Conservation (phyloP, 2,888 invertebrate species). For the Brassicogethes aeneus region DNA sequence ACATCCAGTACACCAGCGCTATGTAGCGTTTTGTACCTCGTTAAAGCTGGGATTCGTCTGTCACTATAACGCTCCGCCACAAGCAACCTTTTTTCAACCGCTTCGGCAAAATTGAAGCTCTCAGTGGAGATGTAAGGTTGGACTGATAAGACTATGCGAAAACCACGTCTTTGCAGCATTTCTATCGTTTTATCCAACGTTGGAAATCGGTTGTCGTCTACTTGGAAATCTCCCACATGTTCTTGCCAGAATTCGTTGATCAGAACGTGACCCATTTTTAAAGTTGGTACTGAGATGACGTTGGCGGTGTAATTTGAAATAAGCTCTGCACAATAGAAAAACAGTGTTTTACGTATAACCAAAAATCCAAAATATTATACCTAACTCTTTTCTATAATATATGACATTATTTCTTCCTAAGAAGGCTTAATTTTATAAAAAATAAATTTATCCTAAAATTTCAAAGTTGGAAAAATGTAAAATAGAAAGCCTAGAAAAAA, state of each 20-base stretch:
- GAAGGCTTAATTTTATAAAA: too few relatives aligned
- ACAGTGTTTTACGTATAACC: too few relatives aligned
- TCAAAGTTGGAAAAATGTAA: too few relatives aligned
- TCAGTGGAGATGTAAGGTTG: slow-evolving; percentile 87
- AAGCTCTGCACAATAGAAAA: slow-evolving; percentile 36
- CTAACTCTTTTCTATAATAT: too few relatives aligned
- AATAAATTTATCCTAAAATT: too few relatives aligned
- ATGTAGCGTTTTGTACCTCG: slow-evolving; percentile 68
- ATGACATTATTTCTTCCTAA: too few relatives aligned
- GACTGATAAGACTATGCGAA: slow-evolving; percentile 78
- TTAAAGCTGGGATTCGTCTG: slow-evolving; percentile 70
- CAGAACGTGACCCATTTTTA: slow-evolving; percentile 70
- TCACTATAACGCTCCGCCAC: slow-evolving; percentile 74
- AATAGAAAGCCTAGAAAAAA: too few relatives aligned
- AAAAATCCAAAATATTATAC: too few relatives aligned
- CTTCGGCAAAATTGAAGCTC: slow-evolving; percentile 71
- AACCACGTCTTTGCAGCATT: slow-evolving; percentile 73
- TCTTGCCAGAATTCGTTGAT: slow-evolving; percentile 79
- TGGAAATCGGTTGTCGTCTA: slow-evolving; percentile 72
- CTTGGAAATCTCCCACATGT: slow-evolving; percentile 73
- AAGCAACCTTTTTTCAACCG: slow-evolving; percentile 64
- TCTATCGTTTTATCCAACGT: slow-evolving; percentile 70
- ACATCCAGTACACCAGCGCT: slow-evolving; percentile 83
- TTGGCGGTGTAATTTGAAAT: slow-evolving; percentile 78
- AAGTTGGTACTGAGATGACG: slow-evolving; percentile 67